Evolutionary conservation across 2,113 vertebrate species (phyloP).

Genomic region (Dendrocopos noguchii): DNA sequence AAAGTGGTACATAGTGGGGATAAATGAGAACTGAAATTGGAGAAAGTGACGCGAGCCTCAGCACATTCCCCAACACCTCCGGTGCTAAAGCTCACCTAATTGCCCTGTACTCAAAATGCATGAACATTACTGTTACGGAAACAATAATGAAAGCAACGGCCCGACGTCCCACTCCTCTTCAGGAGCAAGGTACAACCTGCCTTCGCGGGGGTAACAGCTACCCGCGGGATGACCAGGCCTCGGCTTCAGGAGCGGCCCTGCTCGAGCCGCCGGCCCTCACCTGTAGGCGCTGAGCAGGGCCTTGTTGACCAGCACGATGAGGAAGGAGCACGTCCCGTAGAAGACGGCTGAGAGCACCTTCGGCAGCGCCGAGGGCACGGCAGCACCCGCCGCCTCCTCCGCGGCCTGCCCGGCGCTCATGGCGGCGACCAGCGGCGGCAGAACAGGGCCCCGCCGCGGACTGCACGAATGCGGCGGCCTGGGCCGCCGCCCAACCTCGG

Average conservation of each 20-base stretch:
- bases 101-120: rapidly evolving
- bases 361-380: not conserved
- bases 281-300: slow-evolving; percentile 86
- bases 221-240: too few species aligned
- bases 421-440: not conserved
- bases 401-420: slow-evolving; percentile 1
- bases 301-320: slow-evolving; percentile 91
- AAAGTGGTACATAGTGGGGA: rapidly evolving
- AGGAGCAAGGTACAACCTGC: not conserved
- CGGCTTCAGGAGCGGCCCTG: not conserved
- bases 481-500: not conserved
- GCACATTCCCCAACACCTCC: rapidly evolving
- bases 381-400: not conserved
- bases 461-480: not conserved
- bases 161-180: too few species aligned
- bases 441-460: not conserved
- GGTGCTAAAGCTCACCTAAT: rapidly evolving
- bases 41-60: rapidly evolving
- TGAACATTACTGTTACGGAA: rapidly evolving
- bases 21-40: rapidly evolving
- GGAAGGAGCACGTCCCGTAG: slow-evolving; percentile 86
- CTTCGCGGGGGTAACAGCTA: too few species aligned
- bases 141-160: rapidly evolving
- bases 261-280: slow-evolving; percentile 66
- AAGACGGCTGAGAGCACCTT: slow-evolving; percentile 81